Evolutionary conservation across 2,888 invertebrate genomes (phyloP), one percentile per base, ranked within the genome.

Genomic region (Peribatodes rhomboidaria): DNA sequence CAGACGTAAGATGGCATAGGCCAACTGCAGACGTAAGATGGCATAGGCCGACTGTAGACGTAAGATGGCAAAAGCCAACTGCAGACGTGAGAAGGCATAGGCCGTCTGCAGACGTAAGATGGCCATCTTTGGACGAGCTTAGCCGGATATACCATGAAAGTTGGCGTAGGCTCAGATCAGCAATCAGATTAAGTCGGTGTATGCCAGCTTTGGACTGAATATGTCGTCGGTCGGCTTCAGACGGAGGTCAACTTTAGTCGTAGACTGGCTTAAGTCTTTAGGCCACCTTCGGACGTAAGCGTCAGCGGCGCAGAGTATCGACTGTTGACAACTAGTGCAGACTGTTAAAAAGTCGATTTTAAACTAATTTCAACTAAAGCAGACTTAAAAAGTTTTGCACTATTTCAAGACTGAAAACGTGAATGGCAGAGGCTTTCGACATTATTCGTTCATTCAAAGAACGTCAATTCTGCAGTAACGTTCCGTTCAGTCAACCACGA

Each of bases 401-500:
- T 33, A 52, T 31, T 14, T 52, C 35, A 37, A 52, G 52, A 52
- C 52, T 52, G 52, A 52, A 49, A 31, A 50, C 16, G n/a, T 8
- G 20, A 52, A 20, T 52, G 2, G 47, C 1, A 49, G 22, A 39
- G 37, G 2, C 18, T 41, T 9, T 41, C 8, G 41, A 14, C 8
- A 3, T 41, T 41, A 20, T 11, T 20, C 11, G 41, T 41, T 41
- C 41, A 7, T 41, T 41, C 41, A 41, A 37, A 37, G 13, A 37
- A 13, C 13, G n/a, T 8, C 1, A 41, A 2, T n/a, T 41, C 11
- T n/a, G n/a, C n/a, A n/a, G n/a, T n/a, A n/a, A n/a, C n/a, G n/a
- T n/a, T n/a, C n/a, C n/a, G n/a, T 37, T 37, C n/a, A n/a, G n/a
- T 39, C 37, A n/a, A n/a, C 13, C 1, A 18, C 14, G 14, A 14